Evolutionary conservation across 2,888 invertebrate species (phyloP), one percentile per base, ranked within the genome.

Genomic region (Drosophila niveifrons): DNA sequence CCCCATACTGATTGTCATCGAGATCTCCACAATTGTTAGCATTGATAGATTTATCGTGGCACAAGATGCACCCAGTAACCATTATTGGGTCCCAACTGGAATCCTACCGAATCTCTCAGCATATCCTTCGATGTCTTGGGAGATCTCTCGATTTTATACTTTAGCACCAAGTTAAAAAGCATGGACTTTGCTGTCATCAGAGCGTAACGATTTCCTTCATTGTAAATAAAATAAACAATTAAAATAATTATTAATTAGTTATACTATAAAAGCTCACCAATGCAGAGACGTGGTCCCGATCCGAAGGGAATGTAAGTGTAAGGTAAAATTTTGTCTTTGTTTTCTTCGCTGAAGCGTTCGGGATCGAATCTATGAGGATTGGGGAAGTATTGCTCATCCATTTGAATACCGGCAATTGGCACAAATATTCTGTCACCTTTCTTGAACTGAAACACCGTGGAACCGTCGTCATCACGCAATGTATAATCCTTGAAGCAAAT

Each of bases 221-320:
- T 4, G 11, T n/a, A 36, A 11, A 11, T n/a, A n/a, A 4, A n/a
- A 1, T n/a, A 11, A 11, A 34, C 3, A 4, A 15, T 23, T 23
- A 23, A 4, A 4, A 23, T 23, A 9, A 2, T 31, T 13, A 15
- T 13, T 11, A 39, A n/a, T 28, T 28, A 43, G 6, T 3, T 3
- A 28, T 44, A 34, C 6, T 31, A 0, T 31, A n/a, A 31, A 11
- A 2, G 58, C 73, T 74, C 55, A 90, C 94, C 95, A 44, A 95
- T 94, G 72, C 95, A 95, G 79, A 93, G 94, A 72, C 95, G 93
- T 0, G 94, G 94, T 3, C 95, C 95, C 0, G 91, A 62, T n/a
- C 94, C 94, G 61, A 94, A 94, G 0, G 94, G 94, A 71, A 93
- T 75, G 77, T 93, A 94, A 0, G 92, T 88, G 39, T 91, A 92